phyloP scores from a whole-genome alignment of 2,888 invertebrate genomes.

The Eupithecia pulchellata region DNA sequence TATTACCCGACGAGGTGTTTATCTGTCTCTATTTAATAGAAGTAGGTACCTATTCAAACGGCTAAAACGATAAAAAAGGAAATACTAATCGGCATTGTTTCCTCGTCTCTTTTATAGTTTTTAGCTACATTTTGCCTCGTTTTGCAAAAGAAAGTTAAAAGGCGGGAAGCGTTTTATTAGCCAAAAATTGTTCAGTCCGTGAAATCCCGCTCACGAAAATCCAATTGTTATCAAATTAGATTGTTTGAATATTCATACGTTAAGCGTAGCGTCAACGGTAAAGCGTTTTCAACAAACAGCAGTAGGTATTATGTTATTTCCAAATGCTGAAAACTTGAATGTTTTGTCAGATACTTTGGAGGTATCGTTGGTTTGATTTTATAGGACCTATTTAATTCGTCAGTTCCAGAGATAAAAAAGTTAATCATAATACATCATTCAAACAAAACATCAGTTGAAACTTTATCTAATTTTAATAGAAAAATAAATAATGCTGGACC shows the following conservation, averaged over 20 bases:
- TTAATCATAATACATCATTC: not conserved
- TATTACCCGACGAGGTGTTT: no score
- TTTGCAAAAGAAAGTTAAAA: no score
- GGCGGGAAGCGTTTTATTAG: no score
- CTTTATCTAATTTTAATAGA: not conserved
- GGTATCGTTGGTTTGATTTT: not conserved
- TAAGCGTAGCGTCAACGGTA: constrained; percentile 23
- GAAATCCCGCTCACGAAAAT: constrained; percentile 20
- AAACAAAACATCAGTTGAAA: not conserved
- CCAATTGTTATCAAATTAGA: constrained; percentile 32
- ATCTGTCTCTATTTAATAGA: no score
- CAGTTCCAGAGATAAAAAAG: no score
- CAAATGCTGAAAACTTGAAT: not conserved
- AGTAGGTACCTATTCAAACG: no score
- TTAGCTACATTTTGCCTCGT: no score
- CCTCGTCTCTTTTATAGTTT: no score
- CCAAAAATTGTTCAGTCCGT: not conserved
- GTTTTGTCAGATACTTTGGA: not conserved
- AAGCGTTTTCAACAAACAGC: constrained; percentile 20
- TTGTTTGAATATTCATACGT: constrained; percentile 38
- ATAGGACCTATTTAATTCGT: not conserved
- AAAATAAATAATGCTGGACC: no score
- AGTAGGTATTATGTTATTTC: constrained; percentile 9
- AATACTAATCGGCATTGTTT: no score
- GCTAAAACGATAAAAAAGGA: no score